Base-by-base conservation (phyloP, 2,797 vertebrate species). In the Falco biarmicus region DNA sequence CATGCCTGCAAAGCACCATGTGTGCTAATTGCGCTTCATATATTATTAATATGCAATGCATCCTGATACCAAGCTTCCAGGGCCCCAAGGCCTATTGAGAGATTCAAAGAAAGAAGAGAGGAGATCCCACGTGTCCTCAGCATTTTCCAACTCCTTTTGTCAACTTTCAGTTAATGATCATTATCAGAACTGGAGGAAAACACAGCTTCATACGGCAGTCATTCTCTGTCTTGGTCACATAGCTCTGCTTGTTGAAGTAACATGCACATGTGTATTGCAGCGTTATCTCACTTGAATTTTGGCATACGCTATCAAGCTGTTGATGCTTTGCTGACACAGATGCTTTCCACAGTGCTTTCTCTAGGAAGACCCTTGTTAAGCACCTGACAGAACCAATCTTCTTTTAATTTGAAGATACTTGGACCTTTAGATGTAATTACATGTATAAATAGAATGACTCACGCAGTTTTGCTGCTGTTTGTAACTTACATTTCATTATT, bases 401-500 rank as follows among this genome's bases (percentile, higher is more conserved):
- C 87, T 88, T 93, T 87, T 91, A 82, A 96, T 95, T 95, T 96
- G 43, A 71, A 92, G 84, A 88, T 68, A n/a, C 82, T 95, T 74
- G 69, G 82, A 95, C 80, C 63, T 96, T 87, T 92, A 69, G 47
- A 61, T 79, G 80, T 81, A 95, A 97, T 87, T 97, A 93, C 94
- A 59, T 84, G 80, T 87, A 78, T 90, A 88, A 91, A 93, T 53
- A 59, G 92, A 97, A 76, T 88, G 81, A 87, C 86, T 97, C 48
- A 56, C 51, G n/a, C 64, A 53, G 92, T 96, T 96, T 96, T 94
- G 47, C 78, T 83, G 48, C 60, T 63, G 87, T 96, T 95, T 91
- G 45, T 93, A 79, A 70, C 65, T 94, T 89, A 83, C 68, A 83
- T 97, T 97, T 96, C 69, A 84, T 91, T 96, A 91, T 92, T 94